phyloP scores from a whole-genome alignment of 2,888 invertebrate genomes.

The Phaedon cochleariae region DNA sequence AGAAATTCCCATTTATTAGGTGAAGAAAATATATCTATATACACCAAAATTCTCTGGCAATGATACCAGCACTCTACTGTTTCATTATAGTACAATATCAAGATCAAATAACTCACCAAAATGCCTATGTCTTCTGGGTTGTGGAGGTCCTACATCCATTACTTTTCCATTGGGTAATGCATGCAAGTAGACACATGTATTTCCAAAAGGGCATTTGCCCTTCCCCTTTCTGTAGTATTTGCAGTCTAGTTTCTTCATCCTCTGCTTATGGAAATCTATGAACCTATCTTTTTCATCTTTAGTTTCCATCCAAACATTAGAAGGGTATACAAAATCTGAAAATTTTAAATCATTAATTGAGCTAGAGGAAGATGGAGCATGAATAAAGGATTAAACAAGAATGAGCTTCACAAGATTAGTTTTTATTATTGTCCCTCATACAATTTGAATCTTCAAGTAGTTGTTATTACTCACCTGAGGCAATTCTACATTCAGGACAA shows the following conservation, averaged over 20 bases:
- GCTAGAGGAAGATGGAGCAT: no score
- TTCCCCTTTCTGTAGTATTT: constrained; percentile 79
- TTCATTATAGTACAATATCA: no score
- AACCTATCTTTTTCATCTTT: constrained; percentile 78
- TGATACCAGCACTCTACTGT: no score
- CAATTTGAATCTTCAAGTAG: no score
- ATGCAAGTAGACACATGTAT: constrained; percentile 83
- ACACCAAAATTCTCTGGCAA: no score
- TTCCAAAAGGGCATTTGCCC: constrained; percentile 83
- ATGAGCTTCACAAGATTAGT: no score
- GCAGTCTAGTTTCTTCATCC: constrained; percentile 69
- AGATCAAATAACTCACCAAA: background rate
- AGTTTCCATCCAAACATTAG: constrained; percentile 78
- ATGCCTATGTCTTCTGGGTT: constrained; percentile 33
- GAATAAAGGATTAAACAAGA: no score
- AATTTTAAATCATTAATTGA: no score
- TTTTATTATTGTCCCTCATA: no score
- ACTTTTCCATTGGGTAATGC: constrained; percentile 75
- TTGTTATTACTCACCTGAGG: constrained; percentile 40
- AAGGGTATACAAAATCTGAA: constrained; percentile 79
- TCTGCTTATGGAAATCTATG: constrained; percentile 74
- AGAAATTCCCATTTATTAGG: no score
- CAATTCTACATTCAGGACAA: constrained; percentile 48
- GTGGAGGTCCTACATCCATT: constrained; percentile 68
- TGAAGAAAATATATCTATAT: no score